Conservation (phyloP, 1,140 invertebrate genomes). For the Ceratitis capitata region DNA sequence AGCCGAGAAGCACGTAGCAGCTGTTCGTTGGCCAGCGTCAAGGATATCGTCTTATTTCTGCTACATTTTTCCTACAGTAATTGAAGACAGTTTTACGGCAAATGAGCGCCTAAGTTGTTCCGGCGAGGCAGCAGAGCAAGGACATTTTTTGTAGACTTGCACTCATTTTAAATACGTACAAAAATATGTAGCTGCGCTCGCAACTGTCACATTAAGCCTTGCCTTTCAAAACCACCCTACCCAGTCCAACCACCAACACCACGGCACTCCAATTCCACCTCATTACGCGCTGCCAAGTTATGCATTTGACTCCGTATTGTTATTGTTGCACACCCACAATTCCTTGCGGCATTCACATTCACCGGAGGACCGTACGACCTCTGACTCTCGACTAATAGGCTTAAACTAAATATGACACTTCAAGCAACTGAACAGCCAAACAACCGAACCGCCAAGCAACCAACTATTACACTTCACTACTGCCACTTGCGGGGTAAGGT, state of each 20-base stretch:
- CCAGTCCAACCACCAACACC: neutral
- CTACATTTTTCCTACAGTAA: neutral
- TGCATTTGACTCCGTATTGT: neutral
- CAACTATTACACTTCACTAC: slow-evolving; percentile 6
- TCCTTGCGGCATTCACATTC: slow-evolving; percentile 37
- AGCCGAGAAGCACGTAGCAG: neutral
- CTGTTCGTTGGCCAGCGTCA: neutral
- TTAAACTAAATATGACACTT: slow-evolving; percentile 40
- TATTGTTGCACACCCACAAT: slow-evolving; percentile 33
- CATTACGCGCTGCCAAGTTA: neutral
- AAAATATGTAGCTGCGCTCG: no score
- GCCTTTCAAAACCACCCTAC: neutral
- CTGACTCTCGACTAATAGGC: slow-evolving; percentile 38
- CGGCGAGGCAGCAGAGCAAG: neutral
- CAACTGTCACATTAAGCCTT: neutral
- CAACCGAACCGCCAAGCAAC: slow-evolving; percentile 18
- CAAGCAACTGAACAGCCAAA: neutral
- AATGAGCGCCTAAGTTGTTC: neutral
- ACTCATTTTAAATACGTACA: no score
- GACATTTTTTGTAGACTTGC: no score
- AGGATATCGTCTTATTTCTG: neutral
- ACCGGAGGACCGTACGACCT: no score
- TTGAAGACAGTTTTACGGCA: slow-evolving; percentile 5
- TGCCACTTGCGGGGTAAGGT: neutral
- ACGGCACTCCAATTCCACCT: slow-evolving; percentile 15